Conservation (phyloP, 2,797 vertebrate genomes). For the Pangasius sanitwongsei region DNA sequence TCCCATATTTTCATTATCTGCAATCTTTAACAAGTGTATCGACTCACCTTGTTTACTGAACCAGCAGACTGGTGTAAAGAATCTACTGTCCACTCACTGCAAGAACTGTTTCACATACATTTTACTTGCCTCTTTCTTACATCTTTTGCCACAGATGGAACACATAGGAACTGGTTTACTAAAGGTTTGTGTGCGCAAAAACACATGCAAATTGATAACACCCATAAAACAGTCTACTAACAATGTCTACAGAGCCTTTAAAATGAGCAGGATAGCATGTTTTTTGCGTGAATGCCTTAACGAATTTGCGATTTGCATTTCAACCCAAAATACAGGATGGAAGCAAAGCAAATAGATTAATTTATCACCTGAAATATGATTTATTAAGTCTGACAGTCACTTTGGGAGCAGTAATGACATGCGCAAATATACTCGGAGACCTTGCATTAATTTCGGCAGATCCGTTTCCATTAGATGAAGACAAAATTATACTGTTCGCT, state of each 20-base stretch:
- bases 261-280: not conserved
- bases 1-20: slow-evolving; percentile 62
- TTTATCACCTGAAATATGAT: not conserved
- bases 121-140: not conserved
- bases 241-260: not conserved
- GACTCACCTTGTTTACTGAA: slow-evolving; percentile 45
- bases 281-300: not conserved
- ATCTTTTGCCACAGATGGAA: not conserved
- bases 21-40: slow-evolving; percentile 62
- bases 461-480: not conserved
- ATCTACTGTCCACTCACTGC: slow-evolving; percentile 36
- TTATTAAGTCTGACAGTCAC: not conserved
- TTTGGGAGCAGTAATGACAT: not conserved
- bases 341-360: not conserved
- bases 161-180: not conserved
- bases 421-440: not conserved
- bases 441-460: not conserved
- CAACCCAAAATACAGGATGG: not conserved
- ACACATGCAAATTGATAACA: not conserved
- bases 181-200: not conserved
- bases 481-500: not conserved
- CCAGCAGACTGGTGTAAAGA: not conserved
- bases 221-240: not conserved
- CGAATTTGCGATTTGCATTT: not conserved
- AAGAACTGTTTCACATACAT: not conserved